Evolutionary conservation across 2,888 invertebrate species (phyloP).

Genomic region (Macrosoma leucophasiata): DNA sequence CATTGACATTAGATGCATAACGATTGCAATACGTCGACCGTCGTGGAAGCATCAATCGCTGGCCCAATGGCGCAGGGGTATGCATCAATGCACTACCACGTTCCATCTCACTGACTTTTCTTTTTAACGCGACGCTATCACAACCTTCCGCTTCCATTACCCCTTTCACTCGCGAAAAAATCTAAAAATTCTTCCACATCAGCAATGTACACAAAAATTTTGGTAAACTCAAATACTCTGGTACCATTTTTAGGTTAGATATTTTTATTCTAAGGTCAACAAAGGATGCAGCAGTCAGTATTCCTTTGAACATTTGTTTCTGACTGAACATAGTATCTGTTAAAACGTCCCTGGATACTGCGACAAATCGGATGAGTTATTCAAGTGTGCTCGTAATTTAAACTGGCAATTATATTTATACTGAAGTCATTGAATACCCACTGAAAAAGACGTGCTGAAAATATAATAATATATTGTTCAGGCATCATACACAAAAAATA

Average conservation of each 20-base stretch:
- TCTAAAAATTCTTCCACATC: background rate
- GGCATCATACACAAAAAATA: too few relatives aligned
- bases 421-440: too few relatives aligned
- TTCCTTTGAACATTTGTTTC: constrained; percentile 32
- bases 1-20: constrained; percentile 69
- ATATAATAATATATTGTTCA: too few relatives aligned
- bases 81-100: constrained; percentile 40
- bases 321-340: constrained; percentile 21
- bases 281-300: constrained; percentile 34
- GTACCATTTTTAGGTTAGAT: constrained; percentile 14
- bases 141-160: constrained; percentile 3
- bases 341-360: constrained; percentile 20
- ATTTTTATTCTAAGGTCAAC: constrained; percentile 36
- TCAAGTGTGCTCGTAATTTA: too few relatives aligned
- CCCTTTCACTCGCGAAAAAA: constrained; percentile 1
- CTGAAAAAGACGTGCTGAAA: too few relatives aligned
- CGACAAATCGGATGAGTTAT: too few relatives aligned
- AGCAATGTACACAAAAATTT: constrained; percentile 17
- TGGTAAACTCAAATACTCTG: too few relatives aligned
- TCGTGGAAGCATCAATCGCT: constrained; percentile 61
- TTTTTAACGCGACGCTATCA: background rate
- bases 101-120: constrained; percentile 4
- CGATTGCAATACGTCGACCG: constrained; percentile 66
- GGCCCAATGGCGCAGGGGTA: constrained; percentile 55
- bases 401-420: too few relatives aligned